Conservation (phyloP, 1,140 invertebrate genomes). For the Neomicropteryx cornuta region DNA sequence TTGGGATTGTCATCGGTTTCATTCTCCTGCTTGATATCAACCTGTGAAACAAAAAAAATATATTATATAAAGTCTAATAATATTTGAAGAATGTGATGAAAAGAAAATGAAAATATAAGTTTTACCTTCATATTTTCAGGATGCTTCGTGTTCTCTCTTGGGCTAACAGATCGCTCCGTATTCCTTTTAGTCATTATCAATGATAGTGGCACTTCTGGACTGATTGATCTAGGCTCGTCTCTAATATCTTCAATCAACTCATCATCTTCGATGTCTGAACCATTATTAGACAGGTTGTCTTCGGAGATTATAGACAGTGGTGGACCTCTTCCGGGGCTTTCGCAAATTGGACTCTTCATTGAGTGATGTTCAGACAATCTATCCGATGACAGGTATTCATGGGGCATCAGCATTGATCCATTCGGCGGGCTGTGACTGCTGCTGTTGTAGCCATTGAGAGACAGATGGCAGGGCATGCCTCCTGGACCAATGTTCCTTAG, state of each 20-base stretch:
- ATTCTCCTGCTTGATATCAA: constrained; percentile 42
- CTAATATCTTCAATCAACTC: constrained; percentile 36
- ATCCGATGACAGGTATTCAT: constrained; percentile 42
- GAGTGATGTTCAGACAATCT: constrained; percentile 29
- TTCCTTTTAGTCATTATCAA: constrained; percentile 46
- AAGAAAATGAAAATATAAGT: too few relatives aligned
- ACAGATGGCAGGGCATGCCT: constrained; percentile 40
- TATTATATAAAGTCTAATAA: not conserved
- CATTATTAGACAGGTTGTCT: constrained; percentile 44
- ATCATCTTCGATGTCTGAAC: constrained; percentile 51
- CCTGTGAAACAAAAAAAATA: constrained; percentile 13
- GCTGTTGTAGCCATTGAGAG: constrained; percentile 50
- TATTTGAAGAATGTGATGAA: constrained; percentile 17
- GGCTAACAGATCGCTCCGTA: constrained; percentile 26
- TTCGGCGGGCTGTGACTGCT: constrained; percentile 48
- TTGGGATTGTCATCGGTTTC: constrained; percentile 38
- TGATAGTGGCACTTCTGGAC: constrained; percentile 55
- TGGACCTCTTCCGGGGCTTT: constrained; percentile 34
- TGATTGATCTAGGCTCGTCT: constrained; percentile 44
- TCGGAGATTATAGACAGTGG: constrained; percentile 44
- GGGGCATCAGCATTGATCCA: constrained; percentile 39
- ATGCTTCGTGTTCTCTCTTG: constrained; percentile 34
- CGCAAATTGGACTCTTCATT: constrained; percentile 39
- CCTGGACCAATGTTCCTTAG: constrained; percentile 43
- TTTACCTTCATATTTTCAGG: constrained; percentile 39